Evolutionary conservation across 2,888 invertebrate genomes (phyloP).

Genomic region (Cephus sareptanus): DNA sequence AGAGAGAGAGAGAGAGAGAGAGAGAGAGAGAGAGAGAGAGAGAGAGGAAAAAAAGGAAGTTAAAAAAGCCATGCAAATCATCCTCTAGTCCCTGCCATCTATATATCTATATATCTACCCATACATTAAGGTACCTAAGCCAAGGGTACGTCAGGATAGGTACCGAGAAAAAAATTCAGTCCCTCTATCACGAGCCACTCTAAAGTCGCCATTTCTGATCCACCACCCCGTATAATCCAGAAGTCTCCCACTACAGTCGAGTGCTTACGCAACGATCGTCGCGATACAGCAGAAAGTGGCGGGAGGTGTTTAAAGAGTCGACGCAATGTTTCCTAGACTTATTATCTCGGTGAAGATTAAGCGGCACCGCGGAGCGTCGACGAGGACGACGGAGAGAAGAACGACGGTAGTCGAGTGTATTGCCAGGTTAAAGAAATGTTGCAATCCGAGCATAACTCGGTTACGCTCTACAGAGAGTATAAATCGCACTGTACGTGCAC

Average conservation of each 20-base stretch:
- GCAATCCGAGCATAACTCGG: not conserved
- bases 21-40: not conserved
- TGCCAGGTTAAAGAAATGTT: not conserved
- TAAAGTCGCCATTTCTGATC: not conserved
- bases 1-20: not conserved
- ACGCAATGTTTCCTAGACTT: conserved; percentile 5
- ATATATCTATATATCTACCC: not conserved
- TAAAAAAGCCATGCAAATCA: conserved; percentile 6
- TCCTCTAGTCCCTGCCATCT: not conserved
- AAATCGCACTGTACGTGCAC: not conserved
- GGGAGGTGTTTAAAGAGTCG: conserved; percentile 2
- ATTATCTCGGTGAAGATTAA: conserved; percentile 2
- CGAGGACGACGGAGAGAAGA: too few species aligned
- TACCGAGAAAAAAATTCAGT: not conserved
- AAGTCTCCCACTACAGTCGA: not conserved
- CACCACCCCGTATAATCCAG: not conserved
- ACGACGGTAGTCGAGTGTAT: not conserved
- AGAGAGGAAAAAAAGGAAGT: not conserved
- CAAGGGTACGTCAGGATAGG: not conserved
- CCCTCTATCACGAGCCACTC: not conserved
- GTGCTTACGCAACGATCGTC: not conserved
- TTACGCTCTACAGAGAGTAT: not conserved
- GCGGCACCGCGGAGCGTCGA: not conserved
- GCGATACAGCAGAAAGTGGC: not conserved
- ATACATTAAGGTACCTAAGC: not conserved